phyloP scores from a whole-genome alignment of 2,888 invertebrate species.

The Ormyrus thymus region DNA sequence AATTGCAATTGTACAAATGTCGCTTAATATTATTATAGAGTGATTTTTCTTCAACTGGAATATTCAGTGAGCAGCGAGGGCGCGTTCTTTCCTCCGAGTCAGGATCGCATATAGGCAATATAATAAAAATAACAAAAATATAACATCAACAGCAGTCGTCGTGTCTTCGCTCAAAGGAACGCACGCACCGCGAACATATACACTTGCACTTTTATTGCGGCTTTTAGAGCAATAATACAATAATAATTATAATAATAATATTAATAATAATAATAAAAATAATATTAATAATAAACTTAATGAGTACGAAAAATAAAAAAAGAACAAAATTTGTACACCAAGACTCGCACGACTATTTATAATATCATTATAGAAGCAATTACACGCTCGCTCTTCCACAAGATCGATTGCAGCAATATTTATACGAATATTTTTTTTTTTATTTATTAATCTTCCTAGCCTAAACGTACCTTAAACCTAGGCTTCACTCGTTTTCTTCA shows the following conservation, averaged over 20 bases:
- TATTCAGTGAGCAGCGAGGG: conserved; percentile 56
- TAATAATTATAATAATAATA: conserved; percentile 55
- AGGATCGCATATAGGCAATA: conserved; percentile 63
- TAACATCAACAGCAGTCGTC: conserved; percentile 73
- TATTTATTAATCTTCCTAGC: conserved; percentile 33
- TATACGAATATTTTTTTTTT: conserved; percentile 37
- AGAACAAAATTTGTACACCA: conserved; percentile 64
- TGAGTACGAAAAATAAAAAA: conserved; percentile 55
- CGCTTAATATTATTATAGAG: no score
- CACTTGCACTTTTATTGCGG: conserved; percentile 66
- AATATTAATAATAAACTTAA: conserved; percentile 58
- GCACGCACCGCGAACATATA: conserved; percentile 59
- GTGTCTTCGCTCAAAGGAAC: conserved; percentile 64
- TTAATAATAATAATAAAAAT: conserved; percentile 54
- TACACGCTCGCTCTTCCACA: conserved; percentile 51
- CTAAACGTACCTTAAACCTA: conserved; percentile 51
- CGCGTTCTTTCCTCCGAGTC: conserved; percentile 55
- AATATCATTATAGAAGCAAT: conserved; percentile 53
- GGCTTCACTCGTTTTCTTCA: conserved; percentile 47
- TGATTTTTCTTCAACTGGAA: no score
- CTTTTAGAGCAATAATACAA: conserved; percentile 60
- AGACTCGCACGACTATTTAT: conserved; percentile 61
- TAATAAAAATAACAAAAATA: conserved; percentile 73
- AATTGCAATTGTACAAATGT: no score
- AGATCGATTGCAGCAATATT: conserved; percentile 50